Evolutionary conservation across 2,797 vertebrate genomes (phyloP).

Genomic region (Sebastes variabilis): DNA sequence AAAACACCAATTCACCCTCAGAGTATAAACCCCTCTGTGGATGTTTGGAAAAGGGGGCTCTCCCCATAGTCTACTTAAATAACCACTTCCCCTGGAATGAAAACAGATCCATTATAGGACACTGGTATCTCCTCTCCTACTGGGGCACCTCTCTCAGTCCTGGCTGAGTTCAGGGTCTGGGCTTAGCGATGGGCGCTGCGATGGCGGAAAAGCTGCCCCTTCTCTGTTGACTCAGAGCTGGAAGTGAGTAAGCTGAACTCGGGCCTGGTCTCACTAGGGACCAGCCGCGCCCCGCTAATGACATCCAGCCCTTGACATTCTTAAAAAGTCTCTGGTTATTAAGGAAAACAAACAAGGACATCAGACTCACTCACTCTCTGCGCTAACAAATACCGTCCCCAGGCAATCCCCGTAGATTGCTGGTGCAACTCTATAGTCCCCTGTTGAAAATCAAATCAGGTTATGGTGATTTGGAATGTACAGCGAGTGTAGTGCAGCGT

Average conservation of each 20-base stretch:
- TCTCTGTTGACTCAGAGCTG: slow-evolving; percentile 79
- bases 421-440: slow-evolving; percentile 51
- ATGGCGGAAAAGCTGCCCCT: slow-evolving; percentile 66
- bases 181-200: slow-evolving; percentile 60
- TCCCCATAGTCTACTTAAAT: slow-evolving; percentile 75
- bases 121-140: slow-evolving; percentile 66
- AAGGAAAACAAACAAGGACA: slow-evolving; percentile 78
- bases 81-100: slow-evolving; percentile 78
- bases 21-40: slow-evolving; percentile 59
- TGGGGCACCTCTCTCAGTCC: slow-evolving; percentile 49
- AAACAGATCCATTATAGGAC: slow-evolving; percentile 74
- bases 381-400: slow-evolving; percentile 63
- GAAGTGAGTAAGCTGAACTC: slow-evolving; percentile 80
- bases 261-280: slow-evolving; percentile 68
- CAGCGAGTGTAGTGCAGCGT: slow-evolving; percentile 4
- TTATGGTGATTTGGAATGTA: slow-evolving; percentile 48
- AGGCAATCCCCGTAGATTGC: slow-evolving; percentile 39
- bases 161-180: slow-evolving; percentile 56
- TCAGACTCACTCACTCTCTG: slow-evolving; percentile 60
- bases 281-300: slow-evolving; percentile 74
- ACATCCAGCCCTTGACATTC: slow-evolving; percentile 80
- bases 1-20: slow-evolving; percentile 67
- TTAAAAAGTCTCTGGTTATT: slow-evolving; percentile 76
- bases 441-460: slow-evolving; percentile 52
- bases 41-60: slow-evolving; percentile 68